phyloP scores from a whole-genome alignment of 2,888 invertebrate species.

The Plebejus anna region DNA sequence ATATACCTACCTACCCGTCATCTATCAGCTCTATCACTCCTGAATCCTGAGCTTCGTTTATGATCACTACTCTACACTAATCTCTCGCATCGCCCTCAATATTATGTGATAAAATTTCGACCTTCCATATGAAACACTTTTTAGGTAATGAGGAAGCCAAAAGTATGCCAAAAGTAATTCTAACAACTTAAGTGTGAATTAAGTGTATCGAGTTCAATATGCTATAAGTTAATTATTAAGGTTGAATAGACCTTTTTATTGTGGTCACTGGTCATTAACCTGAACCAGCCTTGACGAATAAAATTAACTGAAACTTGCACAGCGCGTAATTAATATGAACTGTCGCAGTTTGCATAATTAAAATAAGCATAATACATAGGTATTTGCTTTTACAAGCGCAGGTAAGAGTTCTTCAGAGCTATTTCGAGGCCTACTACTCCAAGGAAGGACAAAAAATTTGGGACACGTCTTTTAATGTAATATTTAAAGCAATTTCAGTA shows the following conservation, averaged over 20 bases:
- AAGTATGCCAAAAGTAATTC: neutral
- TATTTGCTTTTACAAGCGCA: neutral
- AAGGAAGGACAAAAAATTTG: too few species aligned
- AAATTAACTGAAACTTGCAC: neutral
- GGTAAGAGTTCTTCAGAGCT: neutral
- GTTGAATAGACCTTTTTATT: neutral
- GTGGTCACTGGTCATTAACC: neutral
- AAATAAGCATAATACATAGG: neutral
- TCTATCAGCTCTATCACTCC: too few species aligned
- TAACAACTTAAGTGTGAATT: neutral
- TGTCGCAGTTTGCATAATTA: neutral
- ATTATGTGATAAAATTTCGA: too few species aligned
- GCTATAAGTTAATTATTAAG: neutral
- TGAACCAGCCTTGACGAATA: neutral
- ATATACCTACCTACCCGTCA: too few species aligned
- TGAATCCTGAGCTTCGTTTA: too few species aligned
- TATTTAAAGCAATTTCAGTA: too few species aligned
- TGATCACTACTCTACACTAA: too few species aligned
- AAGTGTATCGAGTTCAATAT: neutral
- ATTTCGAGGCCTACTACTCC: too few species aligned
- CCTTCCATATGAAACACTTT: neutral
- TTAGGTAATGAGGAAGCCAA: neutral
- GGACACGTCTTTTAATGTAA: too few species aligned
- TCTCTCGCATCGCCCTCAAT: too few species aligned
- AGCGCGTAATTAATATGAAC: neutral